Evolutionary conservation across 2,113 vertebrate species (phyloP).

Genomic region (Nestor notabilis): DNA sequence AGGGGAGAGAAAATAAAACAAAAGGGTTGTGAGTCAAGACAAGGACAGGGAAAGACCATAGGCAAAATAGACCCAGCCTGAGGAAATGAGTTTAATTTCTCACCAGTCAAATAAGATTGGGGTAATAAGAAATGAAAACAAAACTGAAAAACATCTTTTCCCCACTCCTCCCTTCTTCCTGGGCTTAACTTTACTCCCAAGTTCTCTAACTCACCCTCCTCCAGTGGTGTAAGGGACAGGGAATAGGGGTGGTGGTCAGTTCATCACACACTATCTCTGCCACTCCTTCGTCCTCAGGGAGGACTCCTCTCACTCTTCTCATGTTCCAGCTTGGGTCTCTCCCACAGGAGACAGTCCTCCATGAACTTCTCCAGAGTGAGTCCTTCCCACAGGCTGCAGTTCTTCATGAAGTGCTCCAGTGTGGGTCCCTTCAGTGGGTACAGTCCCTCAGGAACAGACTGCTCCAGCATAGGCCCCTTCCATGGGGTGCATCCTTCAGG

Average conservation of each 20-base stretch:
- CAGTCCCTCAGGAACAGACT: neutral
- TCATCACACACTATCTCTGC: neutral
- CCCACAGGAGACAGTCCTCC: neutral
- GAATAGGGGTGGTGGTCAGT: accelerated
- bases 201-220: neutral
- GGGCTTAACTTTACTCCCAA: neutral
- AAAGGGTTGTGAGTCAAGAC: neutral
- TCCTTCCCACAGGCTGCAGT: too few species aligned
- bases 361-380: neutral
- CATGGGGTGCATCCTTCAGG: neutral
- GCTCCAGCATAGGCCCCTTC: too few species aligned
- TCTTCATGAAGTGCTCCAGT: neutral
- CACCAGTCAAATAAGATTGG: neutral
- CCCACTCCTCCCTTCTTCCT: neutral
- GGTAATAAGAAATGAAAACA: neutral
- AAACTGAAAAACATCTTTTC: neutral
- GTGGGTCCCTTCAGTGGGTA: accelerated
- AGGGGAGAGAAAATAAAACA: neutral
- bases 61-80: neutral
- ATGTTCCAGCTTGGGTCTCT: neutral
- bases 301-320: neutral
- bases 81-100: neutral
- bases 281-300: neutral
- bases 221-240: neutral
- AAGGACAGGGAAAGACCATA: neutral